These are phyloP conservation scores for Laupala kohalensis DNA, from an alignment of 1,140 invertebrate species.

Conservation along the genomic window DNA sequence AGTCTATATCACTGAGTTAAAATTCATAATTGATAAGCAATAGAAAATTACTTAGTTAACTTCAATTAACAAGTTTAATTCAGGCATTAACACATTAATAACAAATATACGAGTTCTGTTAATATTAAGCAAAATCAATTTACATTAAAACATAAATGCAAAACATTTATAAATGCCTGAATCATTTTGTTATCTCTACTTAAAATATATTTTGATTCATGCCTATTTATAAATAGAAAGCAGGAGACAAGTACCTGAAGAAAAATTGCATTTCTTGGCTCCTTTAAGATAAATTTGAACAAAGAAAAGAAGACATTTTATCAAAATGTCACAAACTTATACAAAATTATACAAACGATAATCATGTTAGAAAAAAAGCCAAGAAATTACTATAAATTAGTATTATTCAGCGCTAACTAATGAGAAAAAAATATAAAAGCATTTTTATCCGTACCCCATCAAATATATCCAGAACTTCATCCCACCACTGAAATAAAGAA, in stretches of 20 bases:
- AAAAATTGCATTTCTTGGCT: background rate
- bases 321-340: background rate
- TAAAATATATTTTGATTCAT: background rate
- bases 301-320: background rate
- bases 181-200: background rate
- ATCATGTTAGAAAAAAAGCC: background rate
- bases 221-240: background rate
- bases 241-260: background rate
- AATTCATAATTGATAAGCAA: too few species aligned
- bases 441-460: constrained; percentile 51
- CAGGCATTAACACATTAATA: background rate
- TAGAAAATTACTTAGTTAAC: background rate
- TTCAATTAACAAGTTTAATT: background rate
- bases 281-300: background rate
- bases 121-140: background rate
- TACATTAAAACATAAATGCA: background rate
- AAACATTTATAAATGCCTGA: background rate
- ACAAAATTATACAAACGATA: background rate
- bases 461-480: constrained; percentile 86
- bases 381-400: background rate
- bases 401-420: background rate
- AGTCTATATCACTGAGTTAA: too few species aligned
- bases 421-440: constrained; percentile 1
- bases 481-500: constrained; percentile 76
- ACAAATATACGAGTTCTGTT: background rate